Conservation (phyloP, 2,888 invertebrate genomes). For the Caenorhabditis plicata region DNA sequence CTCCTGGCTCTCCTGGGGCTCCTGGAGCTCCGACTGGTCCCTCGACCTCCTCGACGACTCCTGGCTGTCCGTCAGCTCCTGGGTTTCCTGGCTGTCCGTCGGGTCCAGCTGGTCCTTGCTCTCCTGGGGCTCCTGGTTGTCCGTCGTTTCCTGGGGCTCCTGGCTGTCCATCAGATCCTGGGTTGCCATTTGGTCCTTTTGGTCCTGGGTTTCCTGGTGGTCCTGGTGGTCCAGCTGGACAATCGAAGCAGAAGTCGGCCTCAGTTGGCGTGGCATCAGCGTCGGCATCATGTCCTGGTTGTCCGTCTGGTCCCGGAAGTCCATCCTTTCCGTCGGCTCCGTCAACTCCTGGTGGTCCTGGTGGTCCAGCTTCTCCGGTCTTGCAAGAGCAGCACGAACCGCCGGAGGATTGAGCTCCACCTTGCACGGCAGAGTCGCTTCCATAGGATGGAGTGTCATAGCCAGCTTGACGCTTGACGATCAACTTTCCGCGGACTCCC, state of each 20-base stretch:
- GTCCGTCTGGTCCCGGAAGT: slow-evolving; percentile 38
- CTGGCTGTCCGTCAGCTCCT: slow-evolving; percentile 46
- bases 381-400: slow-evolving; percentile 53
- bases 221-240: slow-evolving; percentile 55
- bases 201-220: slow-evolving; percentile 41
- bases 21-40: slow-evolving; percentile 51
- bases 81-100: slow-evolving; percentile 42
- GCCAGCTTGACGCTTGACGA: slow-evolving; percentile 52
- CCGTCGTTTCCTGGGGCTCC: slow-evolving; percentile 49
- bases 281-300: slow-evolving; percentile 44
- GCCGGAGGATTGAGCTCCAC: slow-evolving; percentile 23
- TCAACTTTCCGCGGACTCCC: slow-evolving; percentile 52
- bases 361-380: slow-evolving; percentile 49
- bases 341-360: slow-evolving; percentile 52
- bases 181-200: slow-evolving; percentile 45
- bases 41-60: slow-evolving; percentile 45
- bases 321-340: slow-evolving; percentile 47
- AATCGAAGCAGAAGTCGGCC: slow-evolving; percentile 56
- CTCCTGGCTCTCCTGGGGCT: slow-evolving; percentile 47
- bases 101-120: slow-evolving; percentile 45
- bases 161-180: slow-evolving; percentile 45
- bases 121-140: slow-evolving; percentile 46
- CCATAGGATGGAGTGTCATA: slow-evolving; percentile 33
- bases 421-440: slow-evolving; percentile 34
- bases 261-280: slow-evolving; percentile 43